Percentiles rank a stretch among this genome's conserved stretches.
Conservation (phyloP, 2,888 invertebrate genomes). For the Chironomus tentans region DNA sequence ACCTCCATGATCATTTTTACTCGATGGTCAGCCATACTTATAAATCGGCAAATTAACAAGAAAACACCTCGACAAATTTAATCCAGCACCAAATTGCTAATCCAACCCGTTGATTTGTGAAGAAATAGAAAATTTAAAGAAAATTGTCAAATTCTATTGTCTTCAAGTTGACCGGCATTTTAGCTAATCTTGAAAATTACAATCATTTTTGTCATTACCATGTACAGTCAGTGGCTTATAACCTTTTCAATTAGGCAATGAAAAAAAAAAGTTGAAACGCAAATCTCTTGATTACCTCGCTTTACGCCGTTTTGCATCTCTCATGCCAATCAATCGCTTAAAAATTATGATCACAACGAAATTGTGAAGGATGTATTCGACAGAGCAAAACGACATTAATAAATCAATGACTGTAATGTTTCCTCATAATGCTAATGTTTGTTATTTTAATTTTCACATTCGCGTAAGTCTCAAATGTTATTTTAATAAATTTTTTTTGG, state of each 20-base stretch:
- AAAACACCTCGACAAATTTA: no score
- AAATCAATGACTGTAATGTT: not conserved
- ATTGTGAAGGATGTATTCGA: conserved; percentile 19
- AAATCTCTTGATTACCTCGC: conserved; percentile 8
- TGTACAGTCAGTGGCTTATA: not conserved
- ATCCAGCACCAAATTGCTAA: no score
- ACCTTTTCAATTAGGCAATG: conserved; percentile 16
- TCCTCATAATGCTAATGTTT: not conserved
- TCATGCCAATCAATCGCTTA: not conserved
- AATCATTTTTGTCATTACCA: not conserved
- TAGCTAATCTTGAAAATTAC: not conserved
- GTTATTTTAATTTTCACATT: conserved; percentile 2
- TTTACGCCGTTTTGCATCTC: not conserved
- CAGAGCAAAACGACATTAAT: conserved; percentile 17
- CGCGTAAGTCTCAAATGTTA: not conserved
- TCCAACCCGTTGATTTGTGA: no score
- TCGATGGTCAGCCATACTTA: no score
- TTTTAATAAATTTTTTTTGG: no score
- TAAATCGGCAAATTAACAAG: no score
- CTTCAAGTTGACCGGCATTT: no score
- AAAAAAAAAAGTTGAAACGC: not conserved
- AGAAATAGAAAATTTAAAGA: no score
- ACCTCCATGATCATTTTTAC: no score
- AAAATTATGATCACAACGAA: not conserved
- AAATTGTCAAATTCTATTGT: no score